These are phyloP conservation scores for Suncus etruscus DNA, from an alignment of 2,113 vertebrate species.

Conservation along the genomic window DNA sequence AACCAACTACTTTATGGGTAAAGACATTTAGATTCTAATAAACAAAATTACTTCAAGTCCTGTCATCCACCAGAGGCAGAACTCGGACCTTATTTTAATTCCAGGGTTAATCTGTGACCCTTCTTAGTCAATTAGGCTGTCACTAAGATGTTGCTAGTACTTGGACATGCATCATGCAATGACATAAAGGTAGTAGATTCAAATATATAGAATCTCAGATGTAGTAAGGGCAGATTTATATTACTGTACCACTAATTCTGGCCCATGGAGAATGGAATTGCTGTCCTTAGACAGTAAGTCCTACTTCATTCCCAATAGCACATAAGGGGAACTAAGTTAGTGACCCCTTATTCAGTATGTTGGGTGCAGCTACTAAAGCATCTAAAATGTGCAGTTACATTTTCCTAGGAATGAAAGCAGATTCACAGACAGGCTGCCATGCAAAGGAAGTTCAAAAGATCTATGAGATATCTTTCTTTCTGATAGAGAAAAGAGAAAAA, in stretches of 20 bases:
- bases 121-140: neutral
- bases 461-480: neutral
- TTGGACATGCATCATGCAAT: neutral
- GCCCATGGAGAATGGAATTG: neutral
- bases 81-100: neutral
- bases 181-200: neutral
- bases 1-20: neutral
- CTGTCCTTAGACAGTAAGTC: neutral
- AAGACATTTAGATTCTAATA: neutral
- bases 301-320: neutral
- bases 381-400: neutral
- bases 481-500: neutral
- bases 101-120: too few relatives aligned
- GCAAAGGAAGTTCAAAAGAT: constrained; percentile 2
- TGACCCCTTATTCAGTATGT: neutral
- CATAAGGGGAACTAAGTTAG: neutral
- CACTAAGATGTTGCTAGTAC: neutral
- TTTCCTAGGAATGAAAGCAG: neutral
- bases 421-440: neutral
- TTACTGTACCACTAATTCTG: neutral
- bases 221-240: neutral
- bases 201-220: neutral
- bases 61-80: neutral
- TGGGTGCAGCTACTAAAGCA: neutral
- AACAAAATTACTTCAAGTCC: neutral